phyloP scores from a whole-genome alignment of 2,888 invertebrate species.

The Muscina levida region DNA sequence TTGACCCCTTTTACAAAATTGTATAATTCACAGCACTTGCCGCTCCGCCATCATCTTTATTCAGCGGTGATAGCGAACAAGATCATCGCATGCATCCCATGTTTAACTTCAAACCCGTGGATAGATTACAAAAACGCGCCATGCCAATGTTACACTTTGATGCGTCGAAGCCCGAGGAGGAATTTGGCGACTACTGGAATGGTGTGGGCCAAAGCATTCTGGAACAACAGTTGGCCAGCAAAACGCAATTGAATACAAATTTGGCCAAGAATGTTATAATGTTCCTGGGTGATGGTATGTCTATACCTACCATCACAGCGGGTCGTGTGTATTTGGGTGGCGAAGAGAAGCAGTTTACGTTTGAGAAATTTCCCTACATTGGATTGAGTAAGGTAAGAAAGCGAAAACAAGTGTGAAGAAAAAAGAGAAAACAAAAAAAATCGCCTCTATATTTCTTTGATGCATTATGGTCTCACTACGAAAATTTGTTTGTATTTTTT shows the following conservation, averaged over 20 bases:
- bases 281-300: conserved; percentile 93
- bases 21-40: too few species aligned
- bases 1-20: background rate
- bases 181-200: conserved; percentile 80
- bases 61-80: conserved; percentile 3
- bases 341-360: conserved; percentile 86
- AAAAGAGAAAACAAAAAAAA: background rate
- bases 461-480: too few species aligned
- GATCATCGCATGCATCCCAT: conserved; percentile 77
- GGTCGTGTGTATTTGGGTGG: conserved; percentile 89
- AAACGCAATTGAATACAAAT: conserved; percentile 75
- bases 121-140: conserved; percentile 74
- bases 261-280: conserved; percentile 84
- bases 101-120: conserved; percentile 63
- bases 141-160: conserved; percentile 76
- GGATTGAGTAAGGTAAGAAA: conserved; percentile 88
- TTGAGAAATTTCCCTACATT: conserved; percentile 88
- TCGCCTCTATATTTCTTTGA: background rate
- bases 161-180: conserved; percentile 72
- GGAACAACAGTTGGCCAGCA: conserved; percentile 75
- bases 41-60: background rate
- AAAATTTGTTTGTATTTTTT: too few species aligned
- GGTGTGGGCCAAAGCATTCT: conserved; percentile 80
- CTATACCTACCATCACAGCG: conserved; percentile 89
- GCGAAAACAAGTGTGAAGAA: too few species aligned